Base-by-base conservation (phyloP, 1,140 invertebrate genomes). In the Zaprionus tsacasi region DNA sequence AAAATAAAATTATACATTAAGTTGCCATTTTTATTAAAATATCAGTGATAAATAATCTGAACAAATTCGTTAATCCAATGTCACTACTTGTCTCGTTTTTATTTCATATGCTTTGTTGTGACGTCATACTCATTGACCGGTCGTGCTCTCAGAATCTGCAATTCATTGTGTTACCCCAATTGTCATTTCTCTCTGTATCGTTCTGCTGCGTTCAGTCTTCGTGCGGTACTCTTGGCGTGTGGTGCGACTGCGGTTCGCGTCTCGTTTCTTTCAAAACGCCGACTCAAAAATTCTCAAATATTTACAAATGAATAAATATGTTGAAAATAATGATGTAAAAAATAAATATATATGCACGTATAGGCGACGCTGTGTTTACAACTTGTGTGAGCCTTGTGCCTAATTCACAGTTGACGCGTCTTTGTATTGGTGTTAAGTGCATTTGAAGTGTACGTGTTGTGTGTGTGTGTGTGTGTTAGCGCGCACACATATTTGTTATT, bases 401-500 rank as follows among this genome's bases (percentile, higher is more conserved):
- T 63, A 63, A 74, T 74, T 74, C 38, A 25, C 36, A 27, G 65
- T 63, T 70, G 35, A 54, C 55, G 17, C 52, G 67, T 6, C 15
- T 50, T 50, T 2, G 45, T 66, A 33, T 66, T 76, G 55, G 68
- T 72, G 73, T 48, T 75, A 70, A 48, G 30, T 71, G 67, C 54
- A 38, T 58, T 60, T 40, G 64, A 8, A 40, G 36, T 33, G 27
- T 52, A 17, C 27, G 13, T 59, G 17, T 12, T 12, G 59, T 17
- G 7, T 40, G 54, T 17, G 27, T 40, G 45, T 60, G 30, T 60
- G 25, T 71, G 5, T 55, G 56, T 48, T 40, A 56, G 48, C 48
- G 66, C 61, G 13, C 25, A 59, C 21, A 57, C 7, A 50, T 74
- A 65, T 76, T 76, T 76, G 72, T 72, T 71, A 76, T 66, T 71